phyloP scores from a whole-genome alignment of 2,888 invertebrate genomes.

The Dusona sp. region DNA sequence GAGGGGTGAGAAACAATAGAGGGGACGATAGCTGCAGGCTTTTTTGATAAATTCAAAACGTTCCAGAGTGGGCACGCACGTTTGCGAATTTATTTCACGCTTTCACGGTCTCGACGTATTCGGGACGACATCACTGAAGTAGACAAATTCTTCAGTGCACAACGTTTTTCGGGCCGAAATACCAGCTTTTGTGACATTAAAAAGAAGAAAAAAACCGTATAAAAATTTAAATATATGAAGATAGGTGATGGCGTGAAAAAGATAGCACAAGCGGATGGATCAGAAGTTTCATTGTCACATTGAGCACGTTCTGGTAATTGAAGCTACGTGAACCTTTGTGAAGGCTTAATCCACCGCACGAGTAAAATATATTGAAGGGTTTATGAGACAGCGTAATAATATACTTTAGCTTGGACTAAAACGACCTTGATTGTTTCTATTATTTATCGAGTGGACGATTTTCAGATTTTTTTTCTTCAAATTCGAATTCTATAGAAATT shows the following conservation, averaged over 20 bases:
- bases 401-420: neutral
- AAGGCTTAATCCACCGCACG: neutral
- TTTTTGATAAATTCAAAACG: constrained; percentile 30
- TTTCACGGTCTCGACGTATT: constrained; percentile 23
- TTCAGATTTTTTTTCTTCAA: no score
- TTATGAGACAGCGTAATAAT: neutral
- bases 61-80: constrained; percentile 9
- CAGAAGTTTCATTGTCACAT: constrained; percentile 30
- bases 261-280: constrained; percentile 3
- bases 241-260: constrained; percentile 9
- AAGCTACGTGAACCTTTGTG: constrained; percentile 14
- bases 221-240: neutral
- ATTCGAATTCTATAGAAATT: no score
- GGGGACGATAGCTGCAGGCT: neutral
- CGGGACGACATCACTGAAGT: constrained; percentile 15
- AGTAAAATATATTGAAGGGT: neutral
- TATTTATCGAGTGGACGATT: no score
- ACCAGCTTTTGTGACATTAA: neutral
- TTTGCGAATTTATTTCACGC: constrained; percentile 40
- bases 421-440: no score
- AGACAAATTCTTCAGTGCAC: constrained; percentile 29
- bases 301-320: constrained; percentile 39
- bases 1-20: neutral
- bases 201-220: neutral
- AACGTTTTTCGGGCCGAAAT: neutral